Evolutionary conservation across 2,888 invertebrate genomes (phyloP).

Genomic region (Amblyjoppa fuscipennis): DNA sequence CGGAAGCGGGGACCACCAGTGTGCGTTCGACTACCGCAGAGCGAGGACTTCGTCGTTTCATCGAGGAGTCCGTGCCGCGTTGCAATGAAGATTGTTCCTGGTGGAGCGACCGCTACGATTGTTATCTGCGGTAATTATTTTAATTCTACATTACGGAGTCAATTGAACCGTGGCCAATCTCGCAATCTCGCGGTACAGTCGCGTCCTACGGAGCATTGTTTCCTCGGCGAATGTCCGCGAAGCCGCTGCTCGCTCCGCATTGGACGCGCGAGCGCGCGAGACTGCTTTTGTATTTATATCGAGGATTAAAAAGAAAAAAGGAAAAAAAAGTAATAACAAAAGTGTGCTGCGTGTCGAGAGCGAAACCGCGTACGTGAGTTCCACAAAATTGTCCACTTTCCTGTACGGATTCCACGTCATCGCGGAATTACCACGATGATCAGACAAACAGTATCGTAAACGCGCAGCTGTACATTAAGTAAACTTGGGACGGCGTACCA

Average conservation of each 20-base stretch:
- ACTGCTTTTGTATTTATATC: not conserved
- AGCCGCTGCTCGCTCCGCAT: not conserved
- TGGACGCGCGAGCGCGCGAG: too few relatives aligned
- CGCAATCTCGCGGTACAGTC: not conserved
- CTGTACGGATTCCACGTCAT: not conserved
- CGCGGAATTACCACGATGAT: slow-evolving; percentile 36
- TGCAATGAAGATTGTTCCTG: slow-evolving; percentile 37
- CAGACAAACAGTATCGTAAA: slow-evolving; percentile 35
- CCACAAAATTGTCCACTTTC: not conserved
- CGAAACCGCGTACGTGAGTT: not conserved
- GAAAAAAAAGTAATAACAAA: not conserved
- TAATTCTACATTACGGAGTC: slow-evolving; percentile 12
- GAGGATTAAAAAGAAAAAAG: not conserved
- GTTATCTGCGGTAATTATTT: slow-evolving; percentile 25
- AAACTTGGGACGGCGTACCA: not conserved
- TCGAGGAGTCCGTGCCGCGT: not conserved
- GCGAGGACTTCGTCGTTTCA: not conserved
- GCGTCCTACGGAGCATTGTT: not conserved
- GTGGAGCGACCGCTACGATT: slow-evolving; percentile 19
- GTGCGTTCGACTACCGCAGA: slow-evolving; percentile 31
- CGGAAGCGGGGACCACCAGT: slow-evolving; percentile 40
- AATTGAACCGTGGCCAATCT: not conserved
- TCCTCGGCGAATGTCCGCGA: slow-evolving; percentile 3
- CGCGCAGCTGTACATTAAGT: not conserved
- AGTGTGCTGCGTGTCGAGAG: not conserved